Percentiles rank a stretch among this genome's conserved stretches.
phyloP scores from a whole-genome alignment of 2,797 vertebrate species.

The Coranthus polyacanthus region DNA sequence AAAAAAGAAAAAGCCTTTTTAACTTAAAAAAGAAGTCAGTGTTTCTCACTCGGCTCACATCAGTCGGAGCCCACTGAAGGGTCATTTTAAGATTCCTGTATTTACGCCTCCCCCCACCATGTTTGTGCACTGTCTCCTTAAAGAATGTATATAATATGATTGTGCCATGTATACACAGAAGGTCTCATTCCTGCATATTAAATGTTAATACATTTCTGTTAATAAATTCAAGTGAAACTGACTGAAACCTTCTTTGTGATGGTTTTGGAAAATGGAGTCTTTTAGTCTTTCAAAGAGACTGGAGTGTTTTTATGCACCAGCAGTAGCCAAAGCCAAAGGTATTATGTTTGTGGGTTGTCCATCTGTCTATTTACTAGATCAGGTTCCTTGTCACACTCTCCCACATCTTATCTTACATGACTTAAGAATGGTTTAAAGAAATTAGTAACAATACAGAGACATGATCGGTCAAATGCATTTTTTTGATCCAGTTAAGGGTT shows the following conservation, averaged over 20 bases:
- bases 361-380: no score
- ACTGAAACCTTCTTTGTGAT: not conserved
- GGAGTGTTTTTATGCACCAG: no score
- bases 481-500: no score
- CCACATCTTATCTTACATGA: no score
- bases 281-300: not conserved
- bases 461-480: no score
- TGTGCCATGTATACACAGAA: conserved; percentile 93
- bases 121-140: conserved; percentile 85
- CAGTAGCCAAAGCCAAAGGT: no score
- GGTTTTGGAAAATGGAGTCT: not conserved
- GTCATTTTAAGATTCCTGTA: conserved; percentile 82
- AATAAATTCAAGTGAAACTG: conserved; percentile 86
- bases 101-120: conserved; percentile 73
- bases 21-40: conserved; percentile 82
- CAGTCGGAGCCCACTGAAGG: conserved; percentile 73
- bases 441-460: no score
- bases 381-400: no score
- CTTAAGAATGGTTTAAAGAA: no score
- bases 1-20: conserved; percentile 85
- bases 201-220: conserved; percentile 87
- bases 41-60: conserved; percentile 79
- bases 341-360: not conserved
- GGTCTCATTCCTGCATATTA: conserved; percentile 86
- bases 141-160: conserved; percentile 92